Evolutionary conservation across 2,888 invertebrate genomes (phyloP).

Genomic region (Ormyrus thymus): DNA sequence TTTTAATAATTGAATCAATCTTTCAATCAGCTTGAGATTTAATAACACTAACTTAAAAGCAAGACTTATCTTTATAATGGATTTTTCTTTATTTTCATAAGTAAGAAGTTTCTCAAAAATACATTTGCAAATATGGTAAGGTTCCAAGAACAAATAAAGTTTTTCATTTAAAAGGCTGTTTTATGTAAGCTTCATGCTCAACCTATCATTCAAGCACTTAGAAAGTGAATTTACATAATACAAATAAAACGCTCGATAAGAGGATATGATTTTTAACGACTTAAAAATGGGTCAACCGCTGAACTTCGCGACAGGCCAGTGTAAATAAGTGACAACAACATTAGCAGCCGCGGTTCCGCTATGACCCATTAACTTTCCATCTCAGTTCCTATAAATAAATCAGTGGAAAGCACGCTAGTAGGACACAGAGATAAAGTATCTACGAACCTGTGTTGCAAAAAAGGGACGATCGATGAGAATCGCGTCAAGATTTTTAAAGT

Average conservation of each 20-base stretch:
- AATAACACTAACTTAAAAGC: too few species aligned
- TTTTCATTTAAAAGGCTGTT: too few species aligned
- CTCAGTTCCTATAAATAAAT: constrained; percentile 20
- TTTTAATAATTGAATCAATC: too few species aligned
- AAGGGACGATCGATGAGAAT: constrained; percentile 33
- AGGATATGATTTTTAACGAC: neutral
- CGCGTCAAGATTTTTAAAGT: constrained; percentile 15
- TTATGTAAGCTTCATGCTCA: neutral
- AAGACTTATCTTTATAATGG: too few species aligned
- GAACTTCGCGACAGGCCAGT: neutral
- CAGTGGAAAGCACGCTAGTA: neutral
- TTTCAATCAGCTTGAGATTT: too few species aligned
- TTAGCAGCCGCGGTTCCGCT: neutral
- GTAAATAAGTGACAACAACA: constrained; percentile 9
- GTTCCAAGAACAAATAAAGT: too few species aligned
- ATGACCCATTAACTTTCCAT: constrained; percentile 21
- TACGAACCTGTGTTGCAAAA: constrained; percentile 18
- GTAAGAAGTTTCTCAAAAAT: too few species aligned
- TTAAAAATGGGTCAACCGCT: neutral
- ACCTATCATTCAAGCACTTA: neutral
- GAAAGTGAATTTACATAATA: too few species aligned
- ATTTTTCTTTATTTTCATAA: too few species aligned
- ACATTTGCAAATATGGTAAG: too few species aligned
- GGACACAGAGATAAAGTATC: neutral
- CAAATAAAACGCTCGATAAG: neutral